Percentiles rank a stretch among this genome's conserved stretches.
Conservation (phyloP, 2,888 invertebrate genomes). For the Bombylius major region DNA sequence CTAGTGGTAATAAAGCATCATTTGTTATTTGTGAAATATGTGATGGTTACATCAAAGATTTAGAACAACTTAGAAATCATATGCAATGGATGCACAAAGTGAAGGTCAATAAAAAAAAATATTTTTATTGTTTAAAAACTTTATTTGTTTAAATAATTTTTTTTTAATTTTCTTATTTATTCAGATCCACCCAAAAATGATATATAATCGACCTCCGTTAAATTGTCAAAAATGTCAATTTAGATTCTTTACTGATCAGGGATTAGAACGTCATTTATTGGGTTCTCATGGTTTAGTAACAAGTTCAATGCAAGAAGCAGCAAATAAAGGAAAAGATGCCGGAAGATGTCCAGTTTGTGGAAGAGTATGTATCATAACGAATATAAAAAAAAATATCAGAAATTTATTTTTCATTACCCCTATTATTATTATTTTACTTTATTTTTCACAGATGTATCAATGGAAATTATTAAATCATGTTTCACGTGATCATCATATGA, state of each 20-base stretch:
- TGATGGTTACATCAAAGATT: conserved; percentile 91
- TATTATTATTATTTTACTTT: conserved; percentile 1
- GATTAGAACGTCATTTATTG: conserved; percentile 84
- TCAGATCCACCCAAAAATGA: conserved; percentile 85
- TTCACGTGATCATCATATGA: conserved; percentile 81
- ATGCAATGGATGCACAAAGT: conserved; percentile 98
- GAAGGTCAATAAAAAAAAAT: conserved; percentile 38
- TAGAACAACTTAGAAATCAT: conserved; percentile 86
- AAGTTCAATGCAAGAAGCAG: conserved; percentile 90
- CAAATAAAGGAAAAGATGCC: conserved; percentile 87
- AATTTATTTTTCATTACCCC: background rate
- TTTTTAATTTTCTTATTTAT: conserved; percentile 3
- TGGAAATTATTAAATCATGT: conserved; percentile 89
- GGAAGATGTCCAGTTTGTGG: conserved; percentile 92
- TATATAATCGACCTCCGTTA: conserved; percentile 83
- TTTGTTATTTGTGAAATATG: conserved; percentile 95
- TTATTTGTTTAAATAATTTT: background rate
- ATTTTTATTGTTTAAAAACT: no score
- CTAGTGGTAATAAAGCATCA: conserved; percentile 51
- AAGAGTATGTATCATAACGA: conserved; percentile 48
- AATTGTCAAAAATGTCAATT: conserved; percentile 95
- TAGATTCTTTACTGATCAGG: conserved; percentile 94
- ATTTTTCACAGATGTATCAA: conserved; percentile 63
- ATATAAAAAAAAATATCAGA: background rate
- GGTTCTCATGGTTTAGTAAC: conserved; percentile 92